Base-by-base conservation (phyloP, 2,797 vertebrate genomes). In the Hemitrygon akajei region DNA sequence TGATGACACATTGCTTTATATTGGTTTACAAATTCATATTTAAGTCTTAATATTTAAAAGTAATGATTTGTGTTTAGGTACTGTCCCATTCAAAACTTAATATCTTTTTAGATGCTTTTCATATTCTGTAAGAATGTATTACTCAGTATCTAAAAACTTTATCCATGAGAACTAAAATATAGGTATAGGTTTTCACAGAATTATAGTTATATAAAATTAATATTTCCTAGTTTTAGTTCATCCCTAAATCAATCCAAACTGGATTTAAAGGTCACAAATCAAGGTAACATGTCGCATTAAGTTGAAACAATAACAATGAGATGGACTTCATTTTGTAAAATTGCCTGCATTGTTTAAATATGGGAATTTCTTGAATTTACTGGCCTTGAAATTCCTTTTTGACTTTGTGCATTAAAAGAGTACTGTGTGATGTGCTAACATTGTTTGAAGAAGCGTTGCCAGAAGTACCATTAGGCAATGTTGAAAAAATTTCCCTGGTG, bases 21-120 rank as follows among this genome's bases (percentile, higher is more conserved):
- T 93, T 93, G 69, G 69, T 93, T 75, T 93, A 93, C 16, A 93
- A n/a, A 40, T 56, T 93, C 63, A 76, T 58, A 76, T 18, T 75
- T 69, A 0, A 10, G n/a, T 63, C 14, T 34, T 69, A 69, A 66
- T 89, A 89, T 89, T 89, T 63, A 69, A 69, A 89, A 69, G 30
- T 37, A n/a, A 69, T 69, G 7, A 63, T 87, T 69, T 37, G n/a
- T 89, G 7, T 34, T 56, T 30, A 16, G 30, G 18, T 34, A 87
- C 58, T 40, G 69, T 93, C 6, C 40, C 37, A 75, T 93, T 93
- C 69, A 30, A 47, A 75, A 93, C 40, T 71, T 56, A 47, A 27
- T 47, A 16, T 16, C 69, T 40, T 91, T 47, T 73, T 27, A 75
- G 40, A 27, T 92, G 71, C 69, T 75, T 56, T 73, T 73, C 66